Conservation (phyloP, 2,113 vertebrate species). For the Tachysurus vachellii region DNA sequence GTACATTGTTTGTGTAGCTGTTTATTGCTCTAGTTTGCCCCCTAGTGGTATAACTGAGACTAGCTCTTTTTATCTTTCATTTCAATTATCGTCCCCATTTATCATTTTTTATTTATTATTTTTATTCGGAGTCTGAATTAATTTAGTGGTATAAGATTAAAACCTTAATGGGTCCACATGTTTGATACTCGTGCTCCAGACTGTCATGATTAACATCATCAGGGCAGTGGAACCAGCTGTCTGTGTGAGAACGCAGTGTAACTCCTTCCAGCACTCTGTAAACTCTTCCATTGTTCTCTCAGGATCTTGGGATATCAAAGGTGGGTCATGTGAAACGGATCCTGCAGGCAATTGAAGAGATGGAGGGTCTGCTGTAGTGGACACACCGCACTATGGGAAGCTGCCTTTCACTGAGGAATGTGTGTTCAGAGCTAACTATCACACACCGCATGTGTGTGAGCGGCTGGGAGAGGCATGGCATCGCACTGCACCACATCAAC, state of each 20-base stretch:
- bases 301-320: slow-evolving; percentile 75
- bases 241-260: not conserved
- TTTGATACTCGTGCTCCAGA: not conserved
- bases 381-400: slow-evolving; percentile 19
- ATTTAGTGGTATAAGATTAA: not conserved
- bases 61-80: not conserved
- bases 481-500: slow-evolving; percentile 43
- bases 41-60: not conserved
- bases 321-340: slow-evolving; percentile 66
- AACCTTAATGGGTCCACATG: not conserved
- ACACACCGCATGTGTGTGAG: slow-evolving; percentile 15
- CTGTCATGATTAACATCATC: not conserved
- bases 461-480: slow-evolving; percentile 44
- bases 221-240: not conserved
- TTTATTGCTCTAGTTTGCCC: not conserved
- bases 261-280: not conserved
- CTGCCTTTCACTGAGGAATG: slow-evolving; percentile 5
- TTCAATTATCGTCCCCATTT: not conserved
- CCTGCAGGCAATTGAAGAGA: slow-evolving; percentile 67
- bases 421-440: not conserved
- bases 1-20: not conserved
- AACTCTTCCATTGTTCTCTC: not conserved
- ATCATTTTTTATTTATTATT: too few species aligned
- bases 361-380: slow-evolving; percentile 36
- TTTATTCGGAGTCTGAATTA: not conserved